A percentile compares a stretch with the other conserved stretches of the same genome.
Conservation (phyloP, 2,888 invertebrate genomes). For the Plagodis dolabraria region DNA sequence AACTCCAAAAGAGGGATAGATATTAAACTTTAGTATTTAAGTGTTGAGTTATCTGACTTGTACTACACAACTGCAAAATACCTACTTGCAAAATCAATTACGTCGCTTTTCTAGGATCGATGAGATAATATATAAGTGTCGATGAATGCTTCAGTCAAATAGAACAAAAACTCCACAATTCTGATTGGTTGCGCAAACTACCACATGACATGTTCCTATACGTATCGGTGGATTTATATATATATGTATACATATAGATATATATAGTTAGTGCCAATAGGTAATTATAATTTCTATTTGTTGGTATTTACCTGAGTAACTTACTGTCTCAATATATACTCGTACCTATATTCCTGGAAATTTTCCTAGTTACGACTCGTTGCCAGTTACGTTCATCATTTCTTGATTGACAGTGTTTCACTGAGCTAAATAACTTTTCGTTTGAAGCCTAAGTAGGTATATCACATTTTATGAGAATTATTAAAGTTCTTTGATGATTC, state of each 20-base stretch:
- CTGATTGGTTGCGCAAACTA: constrained; percentile 7
- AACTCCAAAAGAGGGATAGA: too few species aligned
- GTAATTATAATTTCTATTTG: too few species aligned
- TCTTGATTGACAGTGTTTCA: constrained; percentile 6
- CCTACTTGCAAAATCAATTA: too few species aligned
- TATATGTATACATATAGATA: neutral
- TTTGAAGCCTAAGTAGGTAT: too few species aligned
- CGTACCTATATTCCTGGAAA: constrained; percentile 15
- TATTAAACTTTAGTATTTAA: too few species aligned
- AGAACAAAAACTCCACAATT: constrained; percentile 1
- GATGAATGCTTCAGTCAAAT: constrained; percentile 6
- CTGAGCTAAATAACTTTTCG: neutral
- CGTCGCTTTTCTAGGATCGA: neutral
- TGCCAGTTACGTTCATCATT: neutral
- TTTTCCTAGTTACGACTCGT: constrained; percentile 1
- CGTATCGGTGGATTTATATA: neutral
- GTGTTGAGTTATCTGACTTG: too few species aligned
- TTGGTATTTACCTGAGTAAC: neutral
- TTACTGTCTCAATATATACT: constrained; percentile 1
- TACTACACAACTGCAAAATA: too few species aligned
- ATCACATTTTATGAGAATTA: too few species aligned
- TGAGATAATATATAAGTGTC: neutral
- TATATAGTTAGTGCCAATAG: too few species aligned
- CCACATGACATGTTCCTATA: neutral
- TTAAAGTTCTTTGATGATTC: too few species aligned